These are phyloP conservation scores for Rhodinocichla rosea DNA, from an alignment of 2,113 vertebrate genomes.

Conservation along the genomic window DNA sequence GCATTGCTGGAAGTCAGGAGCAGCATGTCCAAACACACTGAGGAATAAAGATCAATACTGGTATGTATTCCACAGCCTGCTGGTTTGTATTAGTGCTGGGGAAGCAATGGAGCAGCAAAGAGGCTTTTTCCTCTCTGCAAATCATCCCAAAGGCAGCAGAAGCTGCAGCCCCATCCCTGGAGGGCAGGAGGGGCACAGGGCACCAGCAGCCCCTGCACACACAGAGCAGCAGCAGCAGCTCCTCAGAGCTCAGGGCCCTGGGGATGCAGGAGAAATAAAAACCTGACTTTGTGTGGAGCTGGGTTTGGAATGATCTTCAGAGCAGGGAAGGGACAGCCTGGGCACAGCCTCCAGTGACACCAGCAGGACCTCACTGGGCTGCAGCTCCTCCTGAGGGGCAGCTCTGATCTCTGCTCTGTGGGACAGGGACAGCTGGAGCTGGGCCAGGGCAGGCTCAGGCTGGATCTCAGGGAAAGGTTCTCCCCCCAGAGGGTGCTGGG, in stretches of 20 bases:
- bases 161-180: background rate
- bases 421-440: background rate
- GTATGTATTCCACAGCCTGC: background rate
- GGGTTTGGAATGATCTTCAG: background rate
- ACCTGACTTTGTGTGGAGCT: background rate
- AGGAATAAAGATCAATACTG: background rate
- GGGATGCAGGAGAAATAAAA: background rate
- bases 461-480: rapidly evolving
- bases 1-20: background rate
- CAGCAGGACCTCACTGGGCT: background rate
- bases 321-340: background rate
- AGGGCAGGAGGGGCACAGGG: background rate
- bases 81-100: background rate
- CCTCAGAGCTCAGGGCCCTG: background rate
- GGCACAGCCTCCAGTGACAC: background rate
- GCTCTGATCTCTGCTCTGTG: background rate
- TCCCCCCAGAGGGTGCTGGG: background rate
- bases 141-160: background rate
- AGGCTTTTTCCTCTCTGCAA: background rate
- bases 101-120: background rate
- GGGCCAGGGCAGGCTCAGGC: rapidly evolving
- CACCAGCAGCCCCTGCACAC: background rate
- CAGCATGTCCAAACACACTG: background rate
- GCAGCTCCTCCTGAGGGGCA: background rate
- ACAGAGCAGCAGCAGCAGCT: background rate